phyloP scores from a whole-genome alignment of 2,888 invertebrate genomes.

The Ennomos fuscantarius region DNA sequence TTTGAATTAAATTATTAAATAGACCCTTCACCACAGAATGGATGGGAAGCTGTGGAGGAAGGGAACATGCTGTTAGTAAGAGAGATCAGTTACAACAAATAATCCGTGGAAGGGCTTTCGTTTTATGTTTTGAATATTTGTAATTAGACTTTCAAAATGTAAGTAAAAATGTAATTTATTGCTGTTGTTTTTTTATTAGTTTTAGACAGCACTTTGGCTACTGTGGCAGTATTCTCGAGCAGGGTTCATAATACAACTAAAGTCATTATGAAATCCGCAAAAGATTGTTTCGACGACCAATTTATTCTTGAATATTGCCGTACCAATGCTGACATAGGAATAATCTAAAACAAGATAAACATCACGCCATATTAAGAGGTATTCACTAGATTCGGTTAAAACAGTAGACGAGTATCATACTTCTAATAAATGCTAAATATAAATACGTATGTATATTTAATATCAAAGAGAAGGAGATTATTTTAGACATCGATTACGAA shows the following conservation, averaged over 20 bases:
- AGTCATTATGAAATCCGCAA: constrained; percentile 10
- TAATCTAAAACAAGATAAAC: constrained; percentile 1
- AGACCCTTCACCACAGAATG: constrained; percentile 57
- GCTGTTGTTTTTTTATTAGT: too few relatives aligned
- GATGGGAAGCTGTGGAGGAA: constrained; percentile 63
- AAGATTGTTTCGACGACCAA: neutral
- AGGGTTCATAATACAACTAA: constrained; percentile 5
- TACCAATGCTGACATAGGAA: constrained; percentile 5
- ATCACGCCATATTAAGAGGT: constrained; percentile 5
- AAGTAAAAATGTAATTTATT: too few relatives aligned
- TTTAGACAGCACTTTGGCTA: too few relatives aligned
- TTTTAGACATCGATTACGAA: constrained; percentile 64
- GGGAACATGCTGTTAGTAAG: constrained; percentile 70
- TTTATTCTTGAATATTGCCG: constrained; percentile 1
- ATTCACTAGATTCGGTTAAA: constrained; percentile 39
- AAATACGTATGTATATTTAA: constrained; percentile 34
- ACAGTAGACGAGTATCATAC: constrained; percentile 47
- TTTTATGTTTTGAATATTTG: neutral
- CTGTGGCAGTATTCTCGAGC: neutral
- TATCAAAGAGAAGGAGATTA: constrained; percentile 46
- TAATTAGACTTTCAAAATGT: too few relatives aligned
- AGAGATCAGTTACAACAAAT: constrained; percentile 45
- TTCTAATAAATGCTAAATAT: constrained; percentile 31
- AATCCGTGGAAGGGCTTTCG: constrained; percentile 42
- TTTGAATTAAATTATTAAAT: too few relatives aligned